phyloP scores from a whole-genome alignment of 2,797 vertebrate genomes.

The Yasuhikotakia modesta region DNA sequence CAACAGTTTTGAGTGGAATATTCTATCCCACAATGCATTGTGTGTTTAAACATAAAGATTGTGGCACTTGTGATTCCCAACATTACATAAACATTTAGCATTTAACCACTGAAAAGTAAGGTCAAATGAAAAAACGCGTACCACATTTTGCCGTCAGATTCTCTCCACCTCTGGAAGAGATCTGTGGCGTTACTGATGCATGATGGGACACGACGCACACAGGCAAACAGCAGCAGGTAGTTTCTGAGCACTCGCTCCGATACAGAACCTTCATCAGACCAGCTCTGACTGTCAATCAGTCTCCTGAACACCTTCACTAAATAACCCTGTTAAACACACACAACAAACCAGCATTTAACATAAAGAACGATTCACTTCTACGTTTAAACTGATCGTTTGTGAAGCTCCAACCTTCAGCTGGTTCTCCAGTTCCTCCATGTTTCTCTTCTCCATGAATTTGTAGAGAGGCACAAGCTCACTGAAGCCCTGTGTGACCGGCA shows the following conservation, averaged over 20 bases:
- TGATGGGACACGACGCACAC: conserved; percentile 77
- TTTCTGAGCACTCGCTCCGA: conserved; percentile 81
- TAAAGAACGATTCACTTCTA: not conserved
- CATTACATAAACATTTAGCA: not conserved
- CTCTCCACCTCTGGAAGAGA: conserved; percentile 83
- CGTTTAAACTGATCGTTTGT: not conserved
- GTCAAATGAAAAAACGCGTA: conserved; percentile 59
- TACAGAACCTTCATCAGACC: conserved; percentile 83
- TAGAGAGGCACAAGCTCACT: conserved; percentile 85
- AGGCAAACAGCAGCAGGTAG: conserved; percentile 81
- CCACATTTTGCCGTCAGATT: conserved; percentile 82
- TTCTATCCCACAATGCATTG: not conserved
- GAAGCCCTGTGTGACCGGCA: conserved; percentile 86
- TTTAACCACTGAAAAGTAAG: not conserved
- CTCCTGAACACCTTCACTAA: conserved; percentile 80
- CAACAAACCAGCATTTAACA: not conserved
- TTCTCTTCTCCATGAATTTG: conserved; percentile 90
- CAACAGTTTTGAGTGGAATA: not conserved
- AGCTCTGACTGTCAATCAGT: conserved; percentile 84
- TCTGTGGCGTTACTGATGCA: conserved; percentile 79
- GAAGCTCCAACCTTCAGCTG: conserved; percentile 76
- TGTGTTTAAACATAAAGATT: too few relatives aligned
- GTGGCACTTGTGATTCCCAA: too few relatives aligned
- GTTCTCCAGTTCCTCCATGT: conserved; percentile 78
- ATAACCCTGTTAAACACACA: conserved; percentile 73